Percentiles rank a stretch among this genome's conserved stretches.
Conservation (phyloP, 2,888 invertebrate genomes). For the Ochlodes sylvanus region DNA sequence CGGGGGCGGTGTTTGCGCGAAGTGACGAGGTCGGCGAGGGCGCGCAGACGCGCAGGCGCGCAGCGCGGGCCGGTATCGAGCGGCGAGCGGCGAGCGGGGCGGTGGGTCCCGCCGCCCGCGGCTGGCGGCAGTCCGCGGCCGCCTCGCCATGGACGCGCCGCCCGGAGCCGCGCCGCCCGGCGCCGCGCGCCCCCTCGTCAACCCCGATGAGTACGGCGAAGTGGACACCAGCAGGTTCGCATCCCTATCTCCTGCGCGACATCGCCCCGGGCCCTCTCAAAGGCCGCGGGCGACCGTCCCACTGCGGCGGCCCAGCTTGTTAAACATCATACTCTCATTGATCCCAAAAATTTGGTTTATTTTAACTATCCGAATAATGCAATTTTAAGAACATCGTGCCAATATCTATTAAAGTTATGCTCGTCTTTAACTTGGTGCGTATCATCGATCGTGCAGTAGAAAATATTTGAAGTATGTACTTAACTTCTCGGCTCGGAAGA, state of each 20-base stretch:
- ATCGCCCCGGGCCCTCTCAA: too few relatives aligned
- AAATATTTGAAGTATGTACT: too few relatives aligned
- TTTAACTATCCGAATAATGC: too few relatives aligned
- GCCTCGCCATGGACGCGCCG: constrained; percentile 49
- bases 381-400: too few relatives aligned
- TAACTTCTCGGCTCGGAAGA: too few relatives aligned
- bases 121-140: constrained; percentile 52
- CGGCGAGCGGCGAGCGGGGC: constrained; percentile 39
- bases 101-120: constrained; percentile 36
- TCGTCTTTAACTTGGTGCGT: too few relatives aligned
- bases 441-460: too few relatives aligned
- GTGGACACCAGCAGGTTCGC: constrained; percentile 92
- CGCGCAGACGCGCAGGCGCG: constrained; percentile 33
- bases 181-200: constrained; percentile 88
- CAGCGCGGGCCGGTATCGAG: constrained; percentile 35
- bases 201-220: constrained; percentile 93
- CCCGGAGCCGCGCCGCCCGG: constrained; percentile 54
- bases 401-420: too few relatives aligned
- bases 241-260: not conserved
- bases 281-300: too few relatives aligned
- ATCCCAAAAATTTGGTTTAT: too few relatives aligned
- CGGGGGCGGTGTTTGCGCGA: constrained; percentile 50
- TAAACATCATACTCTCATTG: too few relatives aligned
- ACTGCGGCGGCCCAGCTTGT: too few relatives aligned
- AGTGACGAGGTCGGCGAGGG: constrained; percentile 23